A percentile compares a stretch with the other conserved stretches of the same genome.
These are phyloP conservation scores for Orchesella cincta DNA, from an alignment of 1,140 invertebrate species.

Conservation along the genomic window DNA sequence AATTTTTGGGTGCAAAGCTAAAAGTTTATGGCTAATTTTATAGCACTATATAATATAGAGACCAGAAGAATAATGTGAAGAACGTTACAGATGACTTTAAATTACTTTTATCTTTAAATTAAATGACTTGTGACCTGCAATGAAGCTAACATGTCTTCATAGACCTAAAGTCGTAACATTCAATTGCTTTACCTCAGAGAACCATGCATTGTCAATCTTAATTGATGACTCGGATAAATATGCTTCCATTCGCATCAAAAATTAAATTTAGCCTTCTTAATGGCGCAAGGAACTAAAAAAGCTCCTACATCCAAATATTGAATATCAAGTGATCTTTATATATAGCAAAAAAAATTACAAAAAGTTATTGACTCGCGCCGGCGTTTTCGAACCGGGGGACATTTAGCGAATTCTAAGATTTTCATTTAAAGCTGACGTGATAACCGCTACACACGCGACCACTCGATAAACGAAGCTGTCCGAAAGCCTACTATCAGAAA, in stretches of 20 bases:
- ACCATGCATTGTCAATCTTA: not conserved
- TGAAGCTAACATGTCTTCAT: no score
- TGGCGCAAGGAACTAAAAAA: not conserved
- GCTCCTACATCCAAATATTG: no score
- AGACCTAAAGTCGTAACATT: no score
- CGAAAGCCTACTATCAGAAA: not conserved
- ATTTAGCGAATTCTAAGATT: no score
- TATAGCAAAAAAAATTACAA: slow-evolving; percentile 46
- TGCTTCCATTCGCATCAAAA: not conserved
- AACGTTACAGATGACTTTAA: no score
- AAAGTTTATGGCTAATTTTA: no score
- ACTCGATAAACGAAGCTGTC: not conserved
- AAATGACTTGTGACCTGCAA: no score
- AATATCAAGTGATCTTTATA: no score
- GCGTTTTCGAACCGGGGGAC: slow-evolving; percentile 78
- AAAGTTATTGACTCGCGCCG: slow-evolving; percentile 68
- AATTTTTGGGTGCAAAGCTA: no score
- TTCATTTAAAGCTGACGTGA: slow-evolving; percentile 75
- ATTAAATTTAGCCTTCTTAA: not conserved
- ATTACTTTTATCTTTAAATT: no score
- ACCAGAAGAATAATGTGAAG: no score
- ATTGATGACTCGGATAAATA: not conserved
- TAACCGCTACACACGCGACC: slow-evolving; percentile 72
- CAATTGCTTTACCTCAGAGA: not conserved
- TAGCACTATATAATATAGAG: no score